phyloP scores from a whole-genome alignment of 2,888 invertebrate species.

The Beris chalybata region DNA sequence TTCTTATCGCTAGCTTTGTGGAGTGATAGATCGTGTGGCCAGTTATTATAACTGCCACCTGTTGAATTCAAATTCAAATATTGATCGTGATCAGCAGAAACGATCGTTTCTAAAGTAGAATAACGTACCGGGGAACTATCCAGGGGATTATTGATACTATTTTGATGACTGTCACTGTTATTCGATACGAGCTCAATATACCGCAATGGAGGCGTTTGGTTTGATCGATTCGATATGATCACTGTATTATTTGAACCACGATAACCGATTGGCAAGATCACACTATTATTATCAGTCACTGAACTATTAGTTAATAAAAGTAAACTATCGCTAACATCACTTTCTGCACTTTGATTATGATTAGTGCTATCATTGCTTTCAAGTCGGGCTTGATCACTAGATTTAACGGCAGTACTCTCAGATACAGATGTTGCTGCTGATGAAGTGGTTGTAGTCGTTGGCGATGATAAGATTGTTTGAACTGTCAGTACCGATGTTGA shows the following conservation, averaged over 20 bases:
- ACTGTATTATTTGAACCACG: slow-evolving; percentile 53
- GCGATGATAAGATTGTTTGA: background rate
- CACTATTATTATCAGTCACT: slow-evolving; percentile 35
- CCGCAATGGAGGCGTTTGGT: slow-evolving; percentile 34
- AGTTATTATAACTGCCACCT: slow-evolving; percentile 3
- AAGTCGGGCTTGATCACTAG: slow-evolving; percentile 33
- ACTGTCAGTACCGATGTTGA: slow-evolving; percentile 14
- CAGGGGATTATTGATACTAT: background rate
- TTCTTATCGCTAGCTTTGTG: slow-evolving; percentile 33
- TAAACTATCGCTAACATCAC: slow-evolving; percentile 33
- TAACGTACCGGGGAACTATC: slow-evolving; percentile 30
- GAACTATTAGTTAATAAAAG: slow-evolving; percentile 36
- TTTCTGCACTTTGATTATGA: slow-evolving; percentile 6
- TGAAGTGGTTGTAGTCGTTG: slow-evolving; percentile 10
- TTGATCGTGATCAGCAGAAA: slow-evolving; percentile 24
- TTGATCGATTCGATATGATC: slow-evolving; percentile 47
- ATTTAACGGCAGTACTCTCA: slow-evolving; percentile 22
- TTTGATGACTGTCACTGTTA: slow-evolving; percentile 25
- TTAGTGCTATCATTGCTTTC: slow-evolving; percentile 37
- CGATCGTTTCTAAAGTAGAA: slow-evolving; percentile 30
- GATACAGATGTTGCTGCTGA: slow-evolving; percentile 32
- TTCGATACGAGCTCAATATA: slow-evolving; percentile 36
- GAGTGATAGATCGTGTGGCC: slow-evolving; percentile 38
- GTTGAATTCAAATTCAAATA: slow-evolving; percentile 34
- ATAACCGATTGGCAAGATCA: slow-evolving; percentile 49